These are phyloP conservation scores for Fratercula arctica DNA, from an alignment of 2,797 vertebrate genomes.

Conservation along the genomic window DNA sequence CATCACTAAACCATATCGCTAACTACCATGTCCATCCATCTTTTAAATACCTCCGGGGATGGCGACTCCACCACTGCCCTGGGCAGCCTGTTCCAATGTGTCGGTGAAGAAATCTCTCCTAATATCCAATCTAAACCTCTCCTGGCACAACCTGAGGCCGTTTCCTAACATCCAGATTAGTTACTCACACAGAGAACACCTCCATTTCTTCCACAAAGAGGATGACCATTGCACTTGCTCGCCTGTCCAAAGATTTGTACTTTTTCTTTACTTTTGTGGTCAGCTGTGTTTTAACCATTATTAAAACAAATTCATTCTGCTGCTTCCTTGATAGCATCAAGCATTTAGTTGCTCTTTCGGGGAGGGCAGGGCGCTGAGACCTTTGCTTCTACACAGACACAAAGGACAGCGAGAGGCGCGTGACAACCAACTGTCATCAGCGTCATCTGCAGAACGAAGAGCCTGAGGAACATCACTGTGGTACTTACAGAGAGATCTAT, in stretches of 20 bases:
- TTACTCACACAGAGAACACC: neutral
- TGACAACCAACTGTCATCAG: neutral
- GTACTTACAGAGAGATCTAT: neutral
- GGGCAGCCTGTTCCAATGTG: neutral
- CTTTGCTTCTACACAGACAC: neutral
- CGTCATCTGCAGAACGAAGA: neutral
- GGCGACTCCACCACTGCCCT: neutral
- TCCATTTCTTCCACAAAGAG: neutral
- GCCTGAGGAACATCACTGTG: neutral
- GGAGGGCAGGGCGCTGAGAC: neutral
- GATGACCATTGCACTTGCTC: neutral
- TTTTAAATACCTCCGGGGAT: neutral
- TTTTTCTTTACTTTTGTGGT: neutral
- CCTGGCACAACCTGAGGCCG: neutral
- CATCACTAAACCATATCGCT: neutral
- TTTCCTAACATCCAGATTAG: neutral
- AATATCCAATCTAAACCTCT: neutral
- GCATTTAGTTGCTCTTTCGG: neutral
- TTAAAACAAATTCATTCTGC: neutral
- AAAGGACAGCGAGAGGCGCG: neutral
- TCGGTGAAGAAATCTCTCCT: neutral
- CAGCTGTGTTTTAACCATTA: neutral
- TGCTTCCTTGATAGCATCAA: neutral
- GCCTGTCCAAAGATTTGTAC: neutral
- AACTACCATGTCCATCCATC: neutral